Evolutionary conservation across 2,797 vertebrate genomes (phyloP), one percentile per base, ranked within the genome.

Genomic region (Cryptoblepharus egeriae): DNA sequence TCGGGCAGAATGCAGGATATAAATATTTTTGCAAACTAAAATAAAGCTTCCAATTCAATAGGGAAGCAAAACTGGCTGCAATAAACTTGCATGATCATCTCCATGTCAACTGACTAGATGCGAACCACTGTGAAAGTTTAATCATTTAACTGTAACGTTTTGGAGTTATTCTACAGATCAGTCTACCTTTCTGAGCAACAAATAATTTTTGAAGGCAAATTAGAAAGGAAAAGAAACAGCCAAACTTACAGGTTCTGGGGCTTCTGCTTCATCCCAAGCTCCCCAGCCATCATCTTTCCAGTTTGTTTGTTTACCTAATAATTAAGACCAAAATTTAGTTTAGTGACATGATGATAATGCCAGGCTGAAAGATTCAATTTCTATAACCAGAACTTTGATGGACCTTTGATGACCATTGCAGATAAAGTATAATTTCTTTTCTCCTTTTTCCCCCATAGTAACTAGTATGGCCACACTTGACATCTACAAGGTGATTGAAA

Each of bases 281-380:
- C 97, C 98, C 98, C 98, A 99, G 84, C 97, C 97, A 81, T 97
- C 97, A 71, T 97, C 97, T 86, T 99, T 98, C 98, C 98, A 99
- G 68, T 94, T 95, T 73, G 97, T 75, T 79, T 97, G 96, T 93
- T 97, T 98, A 87, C 97, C 97, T 97, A 81, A 16, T 85, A 71
- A 58, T 85, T 90, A 63, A 10, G 49, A 88, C n/a, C n/a, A n/a
- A n/a, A n/a, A n/a, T n/a, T n/a, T n/a, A n/a, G n/a, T n/a, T n/a
- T n/a, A n/a, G n/a, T n/a, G n/a, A n/a, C 73, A 73, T 67, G 69
- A 28, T 10, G 28, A 26, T 37, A 37, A 24, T 24, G 52, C 52
- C 15, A 2, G 30, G n/a, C 30, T 78, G 69, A 76, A 69, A 1
- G 35, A 24, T 22, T 39, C 2, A 61, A 67, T 72, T 22, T 28